Evolutionary conservation across 1,140 invertebrate genomes (phyloP).

Genomic region (Ctenoplectra terminalis): DNA sequence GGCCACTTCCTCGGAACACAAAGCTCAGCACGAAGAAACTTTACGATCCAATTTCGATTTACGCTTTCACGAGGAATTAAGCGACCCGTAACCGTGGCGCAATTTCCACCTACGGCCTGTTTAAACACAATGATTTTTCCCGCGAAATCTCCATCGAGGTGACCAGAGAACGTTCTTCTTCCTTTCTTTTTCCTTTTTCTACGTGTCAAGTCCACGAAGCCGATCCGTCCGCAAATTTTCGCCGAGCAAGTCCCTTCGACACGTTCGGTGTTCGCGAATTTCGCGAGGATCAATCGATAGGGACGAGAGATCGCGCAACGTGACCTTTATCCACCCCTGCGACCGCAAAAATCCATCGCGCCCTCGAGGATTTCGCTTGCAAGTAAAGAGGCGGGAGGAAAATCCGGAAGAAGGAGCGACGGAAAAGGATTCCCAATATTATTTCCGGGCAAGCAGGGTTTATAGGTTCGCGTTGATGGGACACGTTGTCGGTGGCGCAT

Average conservation of each 20-base stretch:
- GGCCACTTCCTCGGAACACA: neutral
- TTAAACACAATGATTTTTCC: neutral
- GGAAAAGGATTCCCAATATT: slow-evolving; percentile 55
- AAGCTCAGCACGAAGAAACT: neutral
- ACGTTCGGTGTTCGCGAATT: slow-evolving; percentile 18
- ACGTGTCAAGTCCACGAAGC: neutral
- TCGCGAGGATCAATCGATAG: slow-evolving; percentile 52
- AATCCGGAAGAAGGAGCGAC: slow-evolving; percentile 24
- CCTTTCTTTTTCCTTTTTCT: neutral
- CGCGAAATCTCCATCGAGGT: neutral
- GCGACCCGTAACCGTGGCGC: neutral
- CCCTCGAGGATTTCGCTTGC: slow-evolving; percentile 44
- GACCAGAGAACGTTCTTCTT: neutral
- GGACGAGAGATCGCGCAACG: slow-evolving; percentile 8
- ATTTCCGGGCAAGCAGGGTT: slow-evolving; percentile 57
- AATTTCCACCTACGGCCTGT: neutral
- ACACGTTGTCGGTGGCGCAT: slow-evolving; percentile 59
- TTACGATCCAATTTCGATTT: slow-evolving; percentile 35
- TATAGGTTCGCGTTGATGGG: slow-evolving; percentile 67
- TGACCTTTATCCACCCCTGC: slow-evolving; percentile 56
- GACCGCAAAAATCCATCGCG: slow-evolving; percentile 44
- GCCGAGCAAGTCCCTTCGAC: neutral
- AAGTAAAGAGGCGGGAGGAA: slow-evolving; percentile 46
- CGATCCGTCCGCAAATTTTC: slow-evolving; percentile 11
- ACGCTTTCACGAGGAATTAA: slow-evolving; percentile 30